Conservation (phyloP, 2,888 invertebrate species). For the Syrphus vitripennis region DNA sequence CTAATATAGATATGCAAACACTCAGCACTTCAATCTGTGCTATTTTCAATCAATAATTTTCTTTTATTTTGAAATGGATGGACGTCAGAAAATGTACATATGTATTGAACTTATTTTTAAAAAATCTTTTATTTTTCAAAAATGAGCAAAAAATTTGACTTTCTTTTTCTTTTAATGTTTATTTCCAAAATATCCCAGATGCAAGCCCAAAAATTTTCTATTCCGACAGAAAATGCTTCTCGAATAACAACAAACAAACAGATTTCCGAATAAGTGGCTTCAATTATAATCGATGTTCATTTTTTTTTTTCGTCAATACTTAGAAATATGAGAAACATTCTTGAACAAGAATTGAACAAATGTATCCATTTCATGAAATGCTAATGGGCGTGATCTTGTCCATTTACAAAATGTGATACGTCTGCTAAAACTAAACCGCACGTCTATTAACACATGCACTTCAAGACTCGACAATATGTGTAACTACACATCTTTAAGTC, state of each 20-base stretch:
- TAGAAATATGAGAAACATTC: slow-evolving; percentile 33
- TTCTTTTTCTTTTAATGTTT: no score
- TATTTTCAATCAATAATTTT: no score
- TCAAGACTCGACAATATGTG: slow-evolving; percentile 21
- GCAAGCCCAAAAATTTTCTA: background rate
- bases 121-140: no score
- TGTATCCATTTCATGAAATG: slow-evolving; percentile 23
- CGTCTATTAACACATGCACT: slow-evolving; percentile 47
- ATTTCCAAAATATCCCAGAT: background rate
- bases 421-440: slow-evolving; percentile 38
- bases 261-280: slow-evolving; percentile 16
- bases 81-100: no score
- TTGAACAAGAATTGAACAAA: slow-evolving; percentile 15
- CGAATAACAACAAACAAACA: slow-evolving; percentile 48
- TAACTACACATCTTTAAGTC: slow-evolving; percentile 69
- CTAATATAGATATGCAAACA: no score
- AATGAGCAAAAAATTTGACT: no score
- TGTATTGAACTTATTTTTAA: no score
- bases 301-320: background rate
- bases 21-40: no score
- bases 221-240: background rate
- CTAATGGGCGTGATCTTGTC: slow-evolving; percentile 57
- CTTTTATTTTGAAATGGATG: no score
- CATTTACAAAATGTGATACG: slow-evolving; percentile 46
- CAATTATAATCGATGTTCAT: background rate